These are phyloP conservation scores for Heliocidaris tuberculata DNA, from an alignment of 35 echinoderm and acorn worm genomes.

Conservation along the genomic window DNA sequence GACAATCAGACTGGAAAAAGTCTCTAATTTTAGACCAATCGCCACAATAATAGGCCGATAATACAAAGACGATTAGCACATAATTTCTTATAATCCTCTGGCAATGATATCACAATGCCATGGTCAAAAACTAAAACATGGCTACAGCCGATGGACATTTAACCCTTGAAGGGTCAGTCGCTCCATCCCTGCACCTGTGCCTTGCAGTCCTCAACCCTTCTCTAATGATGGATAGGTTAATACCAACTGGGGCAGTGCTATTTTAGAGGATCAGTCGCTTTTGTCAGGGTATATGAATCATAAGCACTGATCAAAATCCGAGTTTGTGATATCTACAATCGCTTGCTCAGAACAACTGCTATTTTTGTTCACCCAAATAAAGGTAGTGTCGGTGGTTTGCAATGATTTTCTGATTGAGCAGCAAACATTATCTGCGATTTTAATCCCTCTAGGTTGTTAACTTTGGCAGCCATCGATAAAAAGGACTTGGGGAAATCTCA, in stretches of 20 bases:
- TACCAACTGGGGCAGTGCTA: background rate
- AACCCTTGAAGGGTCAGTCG: background rate
- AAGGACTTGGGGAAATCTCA: too few species aligned
- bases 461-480: too few species aligned
- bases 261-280: background rate
- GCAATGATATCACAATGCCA: background rate
- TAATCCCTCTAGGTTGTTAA: too few species aligned
- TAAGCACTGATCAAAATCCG: background rate
- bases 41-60: background rate
- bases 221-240: background rate
- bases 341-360: background rate
- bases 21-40: background rate
- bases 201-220: background rate
- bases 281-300: background rate
- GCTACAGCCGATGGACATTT: background rate
- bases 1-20: background rate
- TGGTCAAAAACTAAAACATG: background rate
- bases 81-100: background rate
- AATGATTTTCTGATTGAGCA: background rate
- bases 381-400: background rate
- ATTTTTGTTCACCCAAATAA: background rate
- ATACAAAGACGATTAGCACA: background rate
- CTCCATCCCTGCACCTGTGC: background rate
- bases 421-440: background rate
- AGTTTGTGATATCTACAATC: background rate